Evolutionary conservation across 2,113 vertebrate species (phyloP).

Genomic region (Hymenochirus boettgeri): DNA sequence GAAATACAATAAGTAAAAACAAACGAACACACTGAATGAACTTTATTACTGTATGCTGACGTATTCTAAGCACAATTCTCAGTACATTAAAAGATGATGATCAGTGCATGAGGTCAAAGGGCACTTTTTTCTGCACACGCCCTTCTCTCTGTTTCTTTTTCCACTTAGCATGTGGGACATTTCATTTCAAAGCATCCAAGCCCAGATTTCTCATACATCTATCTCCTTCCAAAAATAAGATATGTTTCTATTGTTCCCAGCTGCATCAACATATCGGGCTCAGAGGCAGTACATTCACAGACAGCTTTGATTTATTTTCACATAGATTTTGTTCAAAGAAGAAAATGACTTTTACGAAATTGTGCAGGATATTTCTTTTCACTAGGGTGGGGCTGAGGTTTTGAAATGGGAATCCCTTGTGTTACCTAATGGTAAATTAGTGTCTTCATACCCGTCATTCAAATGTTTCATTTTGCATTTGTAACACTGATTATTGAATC

Average conservation of each 20-base stretch:
- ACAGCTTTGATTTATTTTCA: constrained; percentile 41
- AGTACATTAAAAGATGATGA: constrained; percentile 4
- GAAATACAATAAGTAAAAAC: neutral
- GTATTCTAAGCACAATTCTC: no score
- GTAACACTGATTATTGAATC: no score
- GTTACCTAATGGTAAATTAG: no score
- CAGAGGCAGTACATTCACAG: constrained; percentile 18
- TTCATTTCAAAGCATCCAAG: constrained; percentile 24
- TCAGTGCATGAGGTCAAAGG: constrained; percentile 19
- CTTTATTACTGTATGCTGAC: neutral
- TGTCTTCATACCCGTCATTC: no score
- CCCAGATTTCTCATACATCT: constrained; percentile 27
- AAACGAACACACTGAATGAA: neutral
- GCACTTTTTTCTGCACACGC: constrained; percentile 20
- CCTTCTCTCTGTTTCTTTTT: constrained; percentile 32
- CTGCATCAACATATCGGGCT: constrained; percentile 32
- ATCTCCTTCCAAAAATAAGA: constrained; percentile 42
- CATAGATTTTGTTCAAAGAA: constrained; percentile 30
- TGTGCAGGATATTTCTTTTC: constrained; percentile 27
- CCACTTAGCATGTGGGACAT: constrained; percentile 16
- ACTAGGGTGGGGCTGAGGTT: constrained; percentile 18
- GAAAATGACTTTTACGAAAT: constrained; percentile 24
- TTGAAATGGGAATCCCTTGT: constrained; percentile 11
- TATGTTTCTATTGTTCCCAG: constrained; percentile 41
- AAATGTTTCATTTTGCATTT: no score